These are phyloP conservation scores for Cettia cetti DNA, from an alignment of 2,113 vertebrate species.

Conservation along the genomic window DNA sequence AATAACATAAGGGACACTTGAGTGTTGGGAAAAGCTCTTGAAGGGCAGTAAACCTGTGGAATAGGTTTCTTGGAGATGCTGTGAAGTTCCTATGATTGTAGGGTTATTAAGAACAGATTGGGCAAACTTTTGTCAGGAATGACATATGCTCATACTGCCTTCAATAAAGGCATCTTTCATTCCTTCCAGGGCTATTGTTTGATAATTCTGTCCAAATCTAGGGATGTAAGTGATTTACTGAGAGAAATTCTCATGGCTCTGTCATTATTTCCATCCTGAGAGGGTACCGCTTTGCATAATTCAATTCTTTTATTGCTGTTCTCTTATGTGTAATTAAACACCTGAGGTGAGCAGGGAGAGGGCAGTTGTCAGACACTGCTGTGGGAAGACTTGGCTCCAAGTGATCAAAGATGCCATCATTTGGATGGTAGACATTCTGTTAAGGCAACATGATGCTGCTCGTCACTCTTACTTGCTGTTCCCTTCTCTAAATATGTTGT, in stretches of 20 bases:
- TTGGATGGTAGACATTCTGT: background rate
- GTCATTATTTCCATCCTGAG: background rate
- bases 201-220: background rate
- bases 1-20: background rate
- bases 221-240: background rate
- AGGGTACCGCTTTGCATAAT: background rate
- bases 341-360: background rate
- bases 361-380: background rate
- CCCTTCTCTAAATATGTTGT: slow-evolving; percentile 21
- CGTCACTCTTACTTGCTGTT: background rate
- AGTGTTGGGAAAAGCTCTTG: background rate
- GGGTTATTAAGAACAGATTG: background rate
- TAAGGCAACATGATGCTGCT: background rate
- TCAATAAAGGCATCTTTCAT: background rate
- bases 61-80: background rate
- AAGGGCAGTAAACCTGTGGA: background rate
- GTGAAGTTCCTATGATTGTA: background rate
- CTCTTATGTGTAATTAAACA: background rate
- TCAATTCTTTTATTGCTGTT: background rate
- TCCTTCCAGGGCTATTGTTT: background rate
- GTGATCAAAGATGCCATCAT: background rate
- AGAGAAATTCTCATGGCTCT: background rate
- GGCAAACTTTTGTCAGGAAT: background rate
- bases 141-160: background rate
- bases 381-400: background rate